Conservation (phyloP, 1,140 invertebrate genomes). For the Meteorus sp. region DNA sequence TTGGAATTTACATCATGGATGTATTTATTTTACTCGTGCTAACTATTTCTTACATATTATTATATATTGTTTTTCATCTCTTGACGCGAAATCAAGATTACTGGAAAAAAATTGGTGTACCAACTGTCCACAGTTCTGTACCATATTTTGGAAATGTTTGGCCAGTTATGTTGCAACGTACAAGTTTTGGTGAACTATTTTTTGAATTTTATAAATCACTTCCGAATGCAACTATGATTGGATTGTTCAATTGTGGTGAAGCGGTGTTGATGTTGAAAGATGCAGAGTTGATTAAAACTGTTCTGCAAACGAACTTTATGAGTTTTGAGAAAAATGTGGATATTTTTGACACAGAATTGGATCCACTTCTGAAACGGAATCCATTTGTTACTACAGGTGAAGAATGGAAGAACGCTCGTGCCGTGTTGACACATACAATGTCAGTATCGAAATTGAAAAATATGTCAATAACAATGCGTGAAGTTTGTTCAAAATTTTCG, state of each 20-base stretch:
- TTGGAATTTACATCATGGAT: too few relatives aligned
- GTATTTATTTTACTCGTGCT: neutral
- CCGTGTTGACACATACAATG: conserved; percentile 27
- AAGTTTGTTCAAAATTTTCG: conserved; percentile 27
- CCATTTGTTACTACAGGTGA: conserved; percentile 41
- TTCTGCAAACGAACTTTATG: conserved; percentile 44
- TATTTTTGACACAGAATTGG: conserved; percentile 6
- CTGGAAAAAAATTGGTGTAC: conserved; percentile 55
- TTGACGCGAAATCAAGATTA: conserved; percentile 35
- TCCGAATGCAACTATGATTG: conserved; percentile 34
- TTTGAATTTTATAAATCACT: conserved; percentile 28
- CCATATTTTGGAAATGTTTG: conserved; percentile 40
- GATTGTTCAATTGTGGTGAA: conserved; percentile 33
- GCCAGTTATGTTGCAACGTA: conserved; percentile 17
- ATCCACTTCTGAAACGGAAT: conserved; percentile 39
- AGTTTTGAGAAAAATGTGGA: conserved; percentile 33
- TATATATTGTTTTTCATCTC: neutral
- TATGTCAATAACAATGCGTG: conserved; percentile 1
- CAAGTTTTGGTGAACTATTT: conserved; percentile 18
- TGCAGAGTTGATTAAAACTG: conserved; percentile 38
- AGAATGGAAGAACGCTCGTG: conserved; percentile 28
- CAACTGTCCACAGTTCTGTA: conserved; percentile 35
- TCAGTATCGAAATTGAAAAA: conserved; percentile 31
- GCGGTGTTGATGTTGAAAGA: conserved; percentile 42
- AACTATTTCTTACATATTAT: neutral